These are phyloP conservation scores for Pandemis cinnamomeana DNA, from an alignment of 2,888 invertebrate species.

Conservation along the genomic window DNA sequence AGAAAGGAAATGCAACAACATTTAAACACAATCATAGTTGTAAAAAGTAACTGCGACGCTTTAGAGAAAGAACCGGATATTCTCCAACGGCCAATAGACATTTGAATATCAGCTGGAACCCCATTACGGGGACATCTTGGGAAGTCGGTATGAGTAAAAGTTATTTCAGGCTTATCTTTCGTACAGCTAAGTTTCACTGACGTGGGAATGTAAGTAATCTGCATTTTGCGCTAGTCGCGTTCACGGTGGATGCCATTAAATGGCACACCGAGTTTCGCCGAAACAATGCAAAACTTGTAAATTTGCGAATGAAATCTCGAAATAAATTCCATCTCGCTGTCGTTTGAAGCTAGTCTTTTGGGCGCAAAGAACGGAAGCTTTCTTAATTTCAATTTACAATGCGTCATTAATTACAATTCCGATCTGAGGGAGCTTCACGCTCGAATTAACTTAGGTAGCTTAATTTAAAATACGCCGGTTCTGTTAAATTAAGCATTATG, in stretches of 20 bases:
- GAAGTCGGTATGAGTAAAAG: constrained; percentile 34
- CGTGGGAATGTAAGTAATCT: constrained; percentile 44
- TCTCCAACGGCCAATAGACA: constrained; percentile 52
- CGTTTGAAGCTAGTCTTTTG: neutral
- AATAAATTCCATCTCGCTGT: neutral
- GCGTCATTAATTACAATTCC: constrained; percentile 20
- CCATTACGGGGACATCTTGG: constrained; percentile 39
- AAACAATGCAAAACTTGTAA: constrained; percentile 22
- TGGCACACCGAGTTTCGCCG: neutral
- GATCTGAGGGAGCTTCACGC: constrained; percentile 13
- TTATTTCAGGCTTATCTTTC: constrained; percentile 19
- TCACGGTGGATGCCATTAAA: constrained; percentile 28
- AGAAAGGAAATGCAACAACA: constrained; percentile 44
- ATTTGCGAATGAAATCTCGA: constrained; percentile 13
- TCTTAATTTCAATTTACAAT: constrained; percentile 4
- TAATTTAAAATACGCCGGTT: constrained; percentile 28
- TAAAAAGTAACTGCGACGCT: constrained; percentile 53
- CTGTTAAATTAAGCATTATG: constrained; percentile 30
- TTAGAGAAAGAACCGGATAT: constrained; percentile 47
- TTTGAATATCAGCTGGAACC: constrained; percentile 43
- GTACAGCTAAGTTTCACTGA: constrained; percentile 30
- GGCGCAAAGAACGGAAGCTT: neutral
- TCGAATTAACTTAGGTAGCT: constrained; percentile 14
- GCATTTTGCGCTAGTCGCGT: constrained; percentile 42
- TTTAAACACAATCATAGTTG: constrained; percentile 47